phyloP scores from a whole-genome alignment of 2,113 vertebrate species.

The Potamarius usumacintae region DNA sequence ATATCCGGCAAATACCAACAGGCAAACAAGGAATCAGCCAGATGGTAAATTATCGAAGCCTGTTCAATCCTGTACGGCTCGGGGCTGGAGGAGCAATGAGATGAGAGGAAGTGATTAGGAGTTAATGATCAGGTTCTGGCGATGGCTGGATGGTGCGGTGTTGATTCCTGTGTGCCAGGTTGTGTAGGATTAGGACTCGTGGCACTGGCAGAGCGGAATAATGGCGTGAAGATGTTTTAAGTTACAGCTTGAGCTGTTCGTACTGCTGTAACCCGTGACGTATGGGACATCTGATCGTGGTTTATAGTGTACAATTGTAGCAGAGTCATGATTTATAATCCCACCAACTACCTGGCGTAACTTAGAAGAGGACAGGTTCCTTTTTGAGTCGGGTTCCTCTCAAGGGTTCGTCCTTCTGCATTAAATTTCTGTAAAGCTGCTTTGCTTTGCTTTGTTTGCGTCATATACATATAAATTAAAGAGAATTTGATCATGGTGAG shows the following conservation, averaged over 20 bases:
- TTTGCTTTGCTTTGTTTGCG: neutral
- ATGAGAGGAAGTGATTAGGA: slow-evolving; percentile 23
- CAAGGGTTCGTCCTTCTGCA: neutral
- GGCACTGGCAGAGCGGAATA: neutral
- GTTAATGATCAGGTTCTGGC: neutral
- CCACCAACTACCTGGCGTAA: neutral
- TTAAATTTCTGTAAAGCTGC: neutral
- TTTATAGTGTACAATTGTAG: neutral
- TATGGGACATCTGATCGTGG: neutral
- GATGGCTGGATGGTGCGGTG: neutral
- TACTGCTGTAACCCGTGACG: neutral
- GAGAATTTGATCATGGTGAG: neutral
- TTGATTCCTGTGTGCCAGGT: neutral
- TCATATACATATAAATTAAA: neutral
- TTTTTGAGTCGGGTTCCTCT: neutral
- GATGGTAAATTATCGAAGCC: slow-evolving; percentile 14
- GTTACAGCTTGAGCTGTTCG: neutral
- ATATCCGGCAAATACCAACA: slow-evolving; percentile 31
- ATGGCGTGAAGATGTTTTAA: neutral
- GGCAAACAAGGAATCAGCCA: slow-evolving; percentile 30
- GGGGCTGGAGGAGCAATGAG: neutral
- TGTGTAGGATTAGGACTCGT: neutral
- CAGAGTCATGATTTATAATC: neutral
- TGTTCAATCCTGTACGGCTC: slow-evolving; percentile 6
- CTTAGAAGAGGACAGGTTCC: neutral